Evolutionary conservation across 2,113 vertebrate species (phyloP).

Genomic region (Vidua macroura): DNA sequence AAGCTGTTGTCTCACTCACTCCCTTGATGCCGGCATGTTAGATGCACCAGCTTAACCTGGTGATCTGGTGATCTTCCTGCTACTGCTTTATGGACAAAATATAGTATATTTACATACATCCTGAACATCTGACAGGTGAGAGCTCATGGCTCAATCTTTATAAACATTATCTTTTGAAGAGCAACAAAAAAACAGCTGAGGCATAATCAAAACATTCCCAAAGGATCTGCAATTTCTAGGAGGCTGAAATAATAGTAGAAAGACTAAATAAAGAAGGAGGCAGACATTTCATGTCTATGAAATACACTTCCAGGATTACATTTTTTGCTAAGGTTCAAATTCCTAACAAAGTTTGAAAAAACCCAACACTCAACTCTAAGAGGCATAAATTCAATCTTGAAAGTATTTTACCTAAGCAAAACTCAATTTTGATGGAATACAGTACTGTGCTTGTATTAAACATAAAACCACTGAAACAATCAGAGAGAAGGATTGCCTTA

Average conservation of each 20-base stretch:
- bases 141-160: neutral
- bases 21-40: neutral
- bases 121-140: neutral
- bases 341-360: neutral
- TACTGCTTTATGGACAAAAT: neutral
- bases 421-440: neutral
- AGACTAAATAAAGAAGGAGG: neutral
- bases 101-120: neutral
- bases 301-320: neutral
- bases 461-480: neutral
- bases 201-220: neutral
- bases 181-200: neutral
- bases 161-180: neutral
- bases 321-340: neutral
- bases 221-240: neutral
- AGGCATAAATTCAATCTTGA: conserved; percentile 13
- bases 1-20: neutral
- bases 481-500: neutral
- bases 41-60: neutral
- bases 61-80: neutral
- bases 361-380: neutral
- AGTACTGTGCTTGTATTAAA: neutral
- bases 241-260: neutral
- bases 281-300: neutral
- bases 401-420: conserved; percentile 25